phyloP scores from a whole-genome alignment of 1,140 invertebrate genomes.

The honey bee (Apis mellifera) region Amel_HAv3.1 CM009932.2:15236501-15237000 shows the following conservation, averaged over 20 bases:
- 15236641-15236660: conserved; percentile 58
- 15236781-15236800: conserved; percentile 46
- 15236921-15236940: neutral
- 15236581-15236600: conserved; percentile 71
- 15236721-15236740: conserved; percentile 52
- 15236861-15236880: conserved; percentile 21
- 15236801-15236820: conserved; percentile 62
- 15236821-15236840: conserved; percentile 70
- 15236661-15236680: conserved; percentile 45
- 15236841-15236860: conserved; percentile 35
- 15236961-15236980: conserved; percentile 4
- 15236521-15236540: conserved; percentile 67
- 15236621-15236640: conserved; percentile 28
- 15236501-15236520: conserved; percentile 58
- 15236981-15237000: conserved; percentile 38
- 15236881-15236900: neutral
- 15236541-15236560: conserved; percentile 76
- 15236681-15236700: conserved; percentile 34
- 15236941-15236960: conserved; percentile 6
- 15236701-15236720: conserved; percentile 62
- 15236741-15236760: conserved; percentile 69
- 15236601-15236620: conserved; percentile 36
- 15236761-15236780: conserved; percentile 54
- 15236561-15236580: conserved; percentile 80
- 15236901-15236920: conserved; percentile 1